Evolutionary conservation across 2,888 invertebrate species (phyloP), one percentile per base, ranked within the genome.

Genomic region (Drosophila greeni): DNA sequence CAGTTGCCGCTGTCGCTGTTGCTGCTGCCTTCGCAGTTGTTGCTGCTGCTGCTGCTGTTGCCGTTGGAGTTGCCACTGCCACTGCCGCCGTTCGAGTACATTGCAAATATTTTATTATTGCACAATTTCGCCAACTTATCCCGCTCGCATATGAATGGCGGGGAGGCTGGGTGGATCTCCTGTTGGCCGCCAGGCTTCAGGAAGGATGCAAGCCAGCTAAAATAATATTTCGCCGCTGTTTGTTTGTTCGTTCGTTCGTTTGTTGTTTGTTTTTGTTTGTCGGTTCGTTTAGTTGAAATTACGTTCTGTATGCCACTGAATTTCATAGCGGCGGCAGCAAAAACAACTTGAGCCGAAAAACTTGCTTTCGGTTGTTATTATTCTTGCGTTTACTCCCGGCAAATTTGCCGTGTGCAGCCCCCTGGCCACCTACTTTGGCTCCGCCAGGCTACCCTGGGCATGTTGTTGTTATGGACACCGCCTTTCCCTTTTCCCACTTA

Each of bases 81-180:
- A 52, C 42, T 39, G 51, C 67, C 52, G 51, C 52, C 72, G 61
- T 82, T 80, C 79, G 76, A 80, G 79, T 85, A 83, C 79, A 85
- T 85, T 70, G 82, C 76, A 84, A 85, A 85, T 84, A 85, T 86
- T 84, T 84, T 84, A 86, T 84, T 84, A 86, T 86, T 84, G 85
- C 83, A 74, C 76, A 84, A 85, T 84, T 84, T 79, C 73, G 70
- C 73, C 85, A 82, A 86, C 80, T 86, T 86, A 85, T 79, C 71
- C 83, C 72, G 60, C 71, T 80, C 62, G 77, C 75, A 83, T 81
- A 74, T 81, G 85, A 76, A 52, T 55, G 45, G 11, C 12, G 16
- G 53, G 37, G n/a, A 47, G 42, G 16, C 9, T 14, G 33, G 18
- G 14, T 14, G 31, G 45, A 36, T 48, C 70, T 67, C 59, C 48